These are phyloP conservation scores for Platalea minor DNA, from an alignment of 2,797 vertebrate genomes.

Conservation along the genomic window DNA sequence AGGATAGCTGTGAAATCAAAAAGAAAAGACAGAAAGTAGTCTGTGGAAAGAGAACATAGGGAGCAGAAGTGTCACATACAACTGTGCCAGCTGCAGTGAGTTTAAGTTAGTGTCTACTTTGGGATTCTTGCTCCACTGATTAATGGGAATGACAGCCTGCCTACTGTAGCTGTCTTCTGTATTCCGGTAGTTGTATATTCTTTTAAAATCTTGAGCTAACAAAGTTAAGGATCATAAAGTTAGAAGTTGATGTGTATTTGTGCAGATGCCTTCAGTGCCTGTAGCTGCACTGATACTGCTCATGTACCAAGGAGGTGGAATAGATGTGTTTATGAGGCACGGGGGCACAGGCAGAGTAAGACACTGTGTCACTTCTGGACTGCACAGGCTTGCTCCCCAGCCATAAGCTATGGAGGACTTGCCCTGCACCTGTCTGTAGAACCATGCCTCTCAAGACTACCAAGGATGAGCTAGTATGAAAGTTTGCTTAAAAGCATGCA, in stretches of 20 bases:
- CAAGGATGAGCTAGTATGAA: neutral
- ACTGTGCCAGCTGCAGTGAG: neutral
- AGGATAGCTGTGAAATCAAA: neutral
- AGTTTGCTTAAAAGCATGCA: neutral
- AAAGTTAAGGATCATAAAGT: neutral
- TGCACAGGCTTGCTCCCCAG: neutral
- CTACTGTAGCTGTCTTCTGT: neutral
- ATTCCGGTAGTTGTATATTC: neutral
- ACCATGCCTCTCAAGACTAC: neutral
- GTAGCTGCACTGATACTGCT: neutral
- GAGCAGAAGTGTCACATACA: neutral
- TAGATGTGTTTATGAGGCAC: neutral
- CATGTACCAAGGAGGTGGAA: accelerated
- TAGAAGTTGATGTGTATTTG: neutral
- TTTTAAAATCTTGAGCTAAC: neutral
- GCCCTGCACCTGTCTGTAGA: neutral
- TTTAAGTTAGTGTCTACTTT: neutral
- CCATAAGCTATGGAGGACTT: neutral
- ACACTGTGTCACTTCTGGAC: neutral
- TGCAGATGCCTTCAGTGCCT: neutral
- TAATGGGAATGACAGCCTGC: neutral
- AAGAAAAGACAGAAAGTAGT: neutral
- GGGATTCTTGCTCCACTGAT: neutral
- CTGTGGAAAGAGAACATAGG: neutral
- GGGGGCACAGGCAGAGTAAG: neutral